Evolutionary conservation across 30 jellyfish, hydroid and myxozoan species (phyloP).

Genomic region (Turritopsis dohrnii): DNA sequence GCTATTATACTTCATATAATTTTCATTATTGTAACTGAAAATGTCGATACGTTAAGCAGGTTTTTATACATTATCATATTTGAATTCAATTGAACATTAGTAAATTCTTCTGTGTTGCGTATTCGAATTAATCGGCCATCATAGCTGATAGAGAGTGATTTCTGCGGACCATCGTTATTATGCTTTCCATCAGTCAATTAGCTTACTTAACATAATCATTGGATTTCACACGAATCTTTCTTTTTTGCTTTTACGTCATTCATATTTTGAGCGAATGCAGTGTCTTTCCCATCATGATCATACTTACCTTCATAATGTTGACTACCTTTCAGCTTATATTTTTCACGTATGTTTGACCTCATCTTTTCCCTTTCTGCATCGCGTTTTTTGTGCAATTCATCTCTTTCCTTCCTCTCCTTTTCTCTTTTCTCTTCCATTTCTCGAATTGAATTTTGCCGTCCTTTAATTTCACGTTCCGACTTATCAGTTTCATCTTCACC

Average conservation of each 20-base stretch:
- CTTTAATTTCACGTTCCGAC: background rate
- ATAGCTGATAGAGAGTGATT: too few relatives aligned
- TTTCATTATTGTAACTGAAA: too few relatives aligned
- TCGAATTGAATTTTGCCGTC: slow-evolving; percentile 10
- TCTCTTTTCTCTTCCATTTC: slow-evolving; percentile 19
- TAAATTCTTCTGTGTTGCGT: too few relatives aligned
- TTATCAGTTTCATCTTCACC: background rate
- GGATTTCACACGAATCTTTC: slow-evolving; percentile 4
- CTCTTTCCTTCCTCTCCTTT: background rate
- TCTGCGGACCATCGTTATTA: too few relatives aligned
- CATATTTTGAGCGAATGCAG: background rate
- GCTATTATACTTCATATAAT: too few relatives aligned
- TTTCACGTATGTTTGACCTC: slow-evolving; percentile 11
- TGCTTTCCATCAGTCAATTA: too few relatives aligned
- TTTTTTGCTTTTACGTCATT: background rate
- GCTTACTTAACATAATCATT: too few relatives aligned
- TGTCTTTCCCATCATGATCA: background rate
- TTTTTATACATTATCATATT: too few relatives aligned
- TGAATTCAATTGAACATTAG: too few relatives aligned
- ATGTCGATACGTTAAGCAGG: too few relatives aligned
- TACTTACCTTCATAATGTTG: slow-evolving; percentile 4
- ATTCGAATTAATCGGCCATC: too few relatives aligned
- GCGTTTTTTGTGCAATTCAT: slow-evolving; percentile 1
- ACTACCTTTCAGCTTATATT: slow-evolving; percentile 23
- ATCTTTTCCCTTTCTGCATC: slow-evolving; percentile 15